These are phyloP conservation scores for Hesperia comma DNA, from an alignment of 2,888 invertebrate genomes.

Conservation along the genomic window DNA sequence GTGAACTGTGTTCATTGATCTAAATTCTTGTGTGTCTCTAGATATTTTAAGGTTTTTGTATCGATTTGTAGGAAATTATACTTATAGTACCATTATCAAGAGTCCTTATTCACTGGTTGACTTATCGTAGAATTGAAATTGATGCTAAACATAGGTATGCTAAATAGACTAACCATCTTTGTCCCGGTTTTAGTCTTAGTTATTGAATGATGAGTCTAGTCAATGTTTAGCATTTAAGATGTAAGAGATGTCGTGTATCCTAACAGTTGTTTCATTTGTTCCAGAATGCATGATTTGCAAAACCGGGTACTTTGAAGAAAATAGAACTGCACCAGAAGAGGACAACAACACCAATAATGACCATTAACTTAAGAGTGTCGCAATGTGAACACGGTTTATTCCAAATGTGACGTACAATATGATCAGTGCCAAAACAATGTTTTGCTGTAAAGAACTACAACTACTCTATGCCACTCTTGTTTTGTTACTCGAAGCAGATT, in stretches of 20 bases:
- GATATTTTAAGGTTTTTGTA: too few relatives aligned
- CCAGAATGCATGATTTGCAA: slow-evolving; percentile 58
- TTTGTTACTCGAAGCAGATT: slow-evolving; percentile 73
- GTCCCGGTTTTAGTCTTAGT: too few relatives aligned
- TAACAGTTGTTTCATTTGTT: slow-evolving; percentile 51
- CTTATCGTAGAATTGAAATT: too few relatives aligned
- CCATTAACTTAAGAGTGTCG: slow-evolving; percentile 75
- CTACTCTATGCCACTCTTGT: slow-evolving; percentile 76
- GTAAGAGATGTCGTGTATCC: not conserved
- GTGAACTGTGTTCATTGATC: too few relatives aligned
- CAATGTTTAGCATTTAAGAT: too few relatives aligned
- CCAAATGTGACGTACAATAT: slow-evolving; percentile 68
- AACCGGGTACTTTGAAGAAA: slow-evolving; percentile 47
- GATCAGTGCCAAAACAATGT: slow-evolving; percentile 79
- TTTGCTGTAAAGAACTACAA: slow-evolving; percentile 78
- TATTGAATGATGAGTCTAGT: too few relatives aligned
- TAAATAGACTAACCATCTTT: too few relatives aligned
- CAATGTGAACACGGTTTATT: slow-evolving; percentile 50
- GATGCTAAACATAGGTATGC: too few relatives aligned
- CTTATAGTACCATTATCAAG: too few relatives aligned
- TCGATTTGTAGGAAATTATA: too few relatives aligned
- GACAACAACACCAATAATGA: slow-evolving; percentile 62
- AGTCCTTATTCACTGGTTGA: too few relatives aligned
- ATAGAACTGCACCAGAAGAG: slow-evolving; percentile 52
- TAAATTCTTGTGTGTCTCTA: too few relatives aligned